A percentile compares a stretch with the other conserved stretches of the same genome.
phyloP scores from a whole-genome alignment of 2,888 invertebrate genomes.

The Lobophora halterata region DNA sequence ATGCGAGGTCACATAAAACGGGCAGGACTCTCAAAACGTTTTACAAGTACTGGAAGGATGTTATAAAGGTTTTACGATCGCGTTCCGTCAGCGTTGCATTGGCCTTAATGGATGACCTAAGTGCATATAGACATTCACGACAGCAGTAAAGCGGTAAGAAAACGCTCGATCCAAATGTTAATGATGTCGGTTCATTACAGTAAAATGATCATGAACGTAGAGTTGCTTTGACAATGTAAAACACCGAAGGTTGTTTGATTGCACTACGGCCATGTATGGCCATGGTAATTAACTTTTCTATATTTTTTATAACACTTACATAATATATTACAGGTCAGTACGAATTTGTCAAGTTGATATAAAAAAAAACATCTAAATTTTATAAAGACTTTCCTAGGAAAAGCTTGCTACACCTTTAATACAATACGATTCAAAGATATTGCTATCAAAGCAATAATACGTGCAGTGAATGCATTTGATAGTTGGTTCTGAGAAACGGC shows the following conservation, averaged over 20 bases:
- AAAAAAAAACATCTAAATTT: no score
- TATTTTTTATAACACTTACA: conserved; percentile 3
- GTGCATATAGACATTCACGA: conserved; percentile 78
- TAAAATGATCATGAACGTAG: conserved; percentile 32
- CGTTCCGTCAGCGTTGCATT: conserved; percentile 76
- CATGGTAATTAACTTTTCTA: conserved; percentile 3
- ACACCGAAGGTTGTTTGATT: neutral
- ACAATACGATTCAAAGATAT: no score
- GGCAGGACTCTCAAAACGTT: conserved; percentile 71
- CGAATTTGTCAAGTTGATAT: no score
- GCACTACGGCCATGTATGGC: conserved; percentile 3
- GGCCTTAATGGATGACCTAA: conserved; percentile 78
- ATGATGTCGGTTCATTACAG: conserved; percentile 53
- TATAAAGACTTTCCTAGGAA: no score
- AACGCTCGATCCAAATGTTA: conserved; percentile 51
- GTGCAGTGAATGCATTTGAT: conserved; percentile 1
- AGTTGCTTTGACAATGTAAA: conserved; percentile 28
- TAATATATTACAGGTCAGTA: no score
- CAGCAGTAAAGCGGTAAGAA: conserved; percentile 59
- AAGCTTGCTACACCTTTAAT: no score
- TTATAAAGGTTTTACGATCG: conserved; percentile 79
- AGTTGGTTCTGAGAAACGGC: conserved; percentile 11
- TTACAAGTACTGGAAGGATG: conserved; percentile 80
- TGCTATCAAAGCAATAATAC: conserved; percentile 4
- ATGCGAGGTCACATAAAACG: conserved; percentile 68